These are phyloP conservation scores for Paramuricea clavata DNA, from an alignment of 92 coral and sea anemone species.

Conservation along the genomic window DNA sequence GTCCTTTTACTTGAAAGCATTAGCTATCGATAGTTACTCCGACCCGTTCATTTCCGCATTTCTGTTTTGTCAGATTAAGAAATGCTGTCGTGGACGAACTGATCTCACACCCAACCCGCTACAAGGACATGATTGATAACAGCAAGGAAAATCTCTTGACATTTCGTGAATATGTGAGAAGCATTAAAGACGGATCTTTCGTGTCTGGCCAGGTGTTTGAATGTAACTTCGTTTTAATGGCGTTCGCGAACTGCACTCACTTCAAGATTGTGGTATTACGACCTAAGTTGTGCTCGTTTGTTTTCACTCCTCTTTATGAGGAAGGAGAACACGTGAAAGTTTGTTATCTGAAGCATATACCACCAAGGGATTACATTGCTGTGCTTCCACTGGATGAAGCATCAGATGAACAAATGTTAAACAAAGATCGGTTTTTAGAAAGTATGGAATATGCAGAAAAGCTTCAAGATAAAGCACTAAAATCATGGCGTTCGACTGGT, in stretches of 20 bases:
- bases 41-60: background rate
- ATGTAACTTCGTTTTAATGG: slow-evolving; percentile 33
- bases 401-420: slow-evolving; percentile 2
- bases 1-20: too few relatives aligned
- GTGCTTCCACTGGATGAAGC: slow-evolving; percentile 18
- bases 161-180: slow-evolving; percentile 42
- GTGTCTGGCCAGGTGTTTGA: slow-evolving; percentile 38
- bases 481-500: slow-evolving; percentile 44
- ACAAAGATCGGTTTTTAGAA: slow-evolving; percentile 18
- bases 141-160: slow-evolving; percentile 23
- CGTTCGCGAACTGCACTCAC: slow-evolving; percentile 37
- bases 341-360: slow-evolving; percentile 37
- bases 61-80: slow-evolving; percentile 2
- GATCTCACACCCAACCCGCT: slow-evolving; percentile 33
- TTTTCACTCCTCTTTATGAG: slow-evolving; percentile 17
- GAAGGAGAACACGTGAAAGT: background rate
- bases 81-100: slow-evolving; percentile 17
- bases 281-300: slow-evolving; percentile 25
- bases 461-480: slow-evolving; percentile 20
- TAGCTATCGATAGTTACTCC: too few relatives aligned
- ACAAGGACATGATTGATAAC: slow-evolving; percentile 49
- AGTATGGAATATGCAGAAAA: background rate
- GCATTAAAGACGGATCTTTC: slow-evolving; percentile 39
- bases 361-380: slow-evolving; percentile 34
- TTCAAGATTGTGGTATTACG: slow-evolving; percentile 21